Percentiles rank a stretch among this genome's conserved stretches.
phyloP scores from a whole-genome alignment of 2,888 invertebrate genomes.

The Patella caerulea region DNA sequence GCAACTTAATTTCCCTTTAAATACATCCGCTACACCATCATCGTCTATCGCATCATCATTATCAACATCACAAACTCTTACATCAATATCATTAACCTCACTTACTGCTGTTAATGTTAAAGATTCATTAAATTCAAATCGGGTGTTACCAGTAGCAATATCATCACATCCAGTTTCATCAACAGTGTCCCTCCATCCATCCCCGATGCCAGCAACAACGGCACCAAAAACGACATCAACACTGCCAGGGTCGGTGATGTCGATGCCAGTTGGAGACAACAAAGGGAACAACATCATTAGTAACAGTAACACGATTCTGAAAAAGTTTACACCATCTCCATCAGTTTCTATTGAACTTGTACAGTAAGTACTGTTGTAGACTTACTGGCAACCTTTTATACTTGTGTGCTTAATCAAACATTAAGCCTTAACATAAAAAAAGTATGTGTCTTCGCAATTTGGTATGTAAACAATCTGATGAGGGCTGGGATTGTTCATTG shows the following conservation, averaged over 20 bases:
- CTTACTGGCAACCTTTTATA: too few relatives aligned
- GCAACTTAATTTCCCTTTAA: slow-evolving; percentile 67
- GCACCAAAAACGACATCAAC: slow-evolving; percentile 23
- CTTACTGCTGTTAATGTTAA: slow-evolving; percentile 26
- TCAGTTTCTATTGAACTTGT: not conserved
- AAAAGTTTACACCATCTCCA: not conserved
- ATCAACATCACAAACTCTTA: slow-evolving; percentile 33
- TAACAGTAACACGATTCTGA: not conserved
- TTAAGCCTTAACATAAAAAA: too few relatives aligned
- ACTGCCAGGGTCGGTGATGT: slow-evolving; percentile 18
- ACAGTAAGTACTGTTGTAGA: not conserved
- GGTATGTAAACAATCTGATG: too few relatives aligned
- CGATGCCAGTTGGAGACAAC: slow-evolving; percentile 16
- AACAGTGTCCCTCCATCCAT: slow-evolving; percentile 26
- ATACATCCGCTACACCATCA: slow-evolving; percentile 31
- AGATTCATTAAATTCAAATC: slow-evolving; percentile 15
- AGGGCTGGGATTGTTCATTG: too few relatives aligned
- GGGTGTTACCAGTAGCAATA: not conserved
- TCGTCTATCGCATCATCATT: slow-evolving; percentile 34
- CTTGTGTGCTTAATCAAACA: too few relatives aligned
- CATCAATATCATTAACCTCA: slow-evolving; percentile 36
- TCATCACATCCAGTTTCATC: slow-evolving; percentile 8
- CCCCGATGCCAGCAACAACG: slow-evolving; percentile 29
- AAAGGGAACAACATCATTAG: not conserved
- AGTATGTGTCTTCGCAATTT: too few relatives aligned